phyloP scores from a whole-genome alignment of 2,113 vertebrate genomes.

The Eurystomus gularis region DNA sequence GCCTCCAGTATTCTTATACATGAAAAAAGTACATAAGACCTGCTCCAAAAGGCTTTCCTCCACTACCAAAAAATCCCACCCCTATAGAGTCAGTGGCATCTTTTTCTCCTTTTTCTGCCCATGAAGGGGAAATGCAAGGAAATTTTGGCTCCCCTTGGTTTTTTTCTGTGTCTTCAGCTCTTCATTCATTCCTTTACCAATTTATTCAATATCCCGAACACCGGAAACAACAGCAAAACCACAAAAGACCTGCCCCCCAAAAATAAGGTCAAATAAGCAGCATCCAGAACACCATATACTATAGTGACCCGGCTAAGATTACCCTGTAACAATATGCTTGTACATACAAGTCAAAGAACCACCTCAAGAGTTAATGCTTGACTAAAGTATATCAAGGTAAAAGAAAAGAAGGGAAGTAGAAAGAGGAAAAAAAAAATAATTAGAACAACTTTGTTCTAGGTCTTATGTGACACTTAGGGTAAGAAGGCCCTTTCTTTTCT shows the following conservation, averaged over 20 bases:
- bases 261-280: background rate
- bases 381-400: background rate
- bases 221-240: background rate
- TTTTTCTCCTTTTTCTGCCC: background rate
- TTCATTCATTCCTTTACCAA: background rate
- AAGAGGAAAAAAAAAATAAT: background rate
- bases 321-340: background rate
- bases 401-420: background rate
- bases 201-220: background rate
- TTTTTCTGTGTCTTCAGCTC: background rate
- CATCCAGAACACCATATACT: background rate
- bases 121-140: fast-evolving
- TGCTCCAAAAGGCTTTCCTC: background rate
- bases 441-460: background rate
- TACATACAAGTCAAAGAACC: background rate
- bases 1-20: background rate
- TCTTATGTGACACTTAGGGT: background rate
- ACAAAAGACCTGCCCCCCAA: background rate
- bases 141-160: background rate
- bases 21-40: fast-evolving
- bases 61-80: background rate
- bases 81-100: background rate
- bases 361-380: background rate
- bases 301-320: background rate
- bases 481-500: background rate